Evolutionary conservation across 2,888 invertebrate genomes (phyloP).

Genomic region (Hecatera dysodea): DNA sequence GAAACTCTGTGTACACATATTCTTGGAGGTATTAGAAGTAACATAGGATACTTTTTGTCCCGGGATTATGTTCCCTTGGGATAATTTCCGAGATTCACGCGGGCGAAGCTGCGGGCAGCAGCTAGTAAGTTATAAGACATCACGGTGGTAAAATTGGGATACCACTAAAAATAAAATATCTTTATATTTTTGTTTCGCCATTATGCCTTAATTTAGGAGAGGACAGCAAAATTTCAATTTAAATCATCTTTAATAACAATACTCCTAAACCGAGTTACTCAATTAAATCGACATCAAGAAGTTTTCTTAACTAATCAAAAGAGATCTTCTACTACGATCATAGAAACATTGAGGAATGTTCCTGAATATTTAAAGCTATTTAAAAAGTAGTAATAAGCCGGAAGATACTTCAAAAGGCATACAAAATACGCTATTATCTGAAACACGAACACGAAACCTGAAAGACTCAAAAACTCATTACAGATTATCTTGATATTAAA

Average conservation of each 20-base stretch:
- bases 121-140: slow-evolving; percentile 42
- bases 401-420: slow-evolving; percentile 31
- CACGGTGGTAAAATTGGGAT: slow-evolving; percentile 14
- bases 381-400: slow-evolving; percentile 44
- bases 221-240: not conserved
- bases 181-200: not conserved
- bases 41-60: no score
- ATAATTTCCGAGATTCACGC: no score
- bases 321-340: slow-evolving; percentile 28
- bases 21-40: no score
- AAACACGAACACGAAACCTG: slow-evolving; percentile 24
- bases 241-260: not conserved
- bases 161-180: not conserved
- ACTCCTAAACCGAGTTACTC: not conserved
- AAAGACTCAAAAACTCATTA: slow-evolving; percentile 39
- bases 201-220: not conserved
- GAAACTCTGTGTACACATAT: no score
- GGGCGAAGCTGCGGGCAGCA: no score
- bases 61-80: no score
- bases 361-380: slow-evolving; percentile 56
- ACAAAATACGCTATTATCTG: slow-evolving; percentile 49
- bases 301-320: slow-evolving; percentile 39
- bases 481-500: slow-evolving; percentile 42
- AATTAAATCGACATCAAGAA: slow-evolving; percentile 34
- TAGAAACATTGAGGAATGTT: slow-evolving; percentile 34